phyloP scores from a whole-genome alignment of 2,797 vertebrate genomes.

The Notoglanidium macrostoma region DNA sequence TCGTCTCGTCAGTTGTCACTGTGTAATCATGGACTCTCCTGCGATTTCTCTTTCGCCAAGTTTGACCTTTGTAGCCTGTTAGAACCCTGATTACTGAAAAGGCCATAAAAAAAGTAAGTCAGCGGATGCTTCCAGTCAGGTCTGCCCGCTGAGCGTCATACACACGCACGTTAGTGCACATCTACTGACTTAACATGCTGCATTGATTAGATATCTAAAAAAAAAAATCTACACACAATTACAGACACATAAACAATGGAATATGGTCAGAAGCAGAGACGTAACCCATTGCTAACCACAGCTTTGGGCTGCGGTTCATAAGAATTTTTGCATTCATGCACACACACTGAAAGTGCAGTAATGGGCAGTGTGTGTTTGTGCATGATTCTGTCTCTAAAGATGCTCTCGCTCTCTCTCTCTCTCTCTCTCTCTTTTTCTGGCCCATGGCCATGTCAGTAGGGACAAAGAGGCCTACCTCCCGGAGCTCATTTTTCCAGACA shows the following conservation, averaged over 20 bases:
- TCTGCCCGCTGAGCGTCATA: background rate
- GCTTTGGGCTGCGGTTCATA: constrained; percentile 34
- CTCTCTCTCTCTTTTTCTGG: constrained; percentile 30
- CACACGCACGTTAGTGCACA: background rate
- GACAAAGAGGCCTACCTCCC: constrained; percentile 55
- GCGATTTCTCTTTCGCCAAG: background rate
- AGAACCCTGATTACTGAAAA: background rate
- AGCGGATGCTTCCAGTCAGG: background rate
- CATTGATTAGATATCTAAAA: constrained; percentile 26
- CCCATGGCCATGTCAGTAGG: constrained; percentile 60
- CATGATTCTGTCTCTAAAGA: constrained; percentile 55
- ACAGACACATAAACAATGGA: constrained; percentile 35
- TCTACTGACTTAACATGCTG: constrained; percentile 30
- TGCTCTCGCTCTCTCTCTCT: constrained; percentile 7
- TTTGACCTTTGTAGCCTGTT: constrained; percentile 20
- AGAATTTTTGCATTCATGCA: constrained; percentile 13
- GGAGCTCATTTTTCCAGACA: constrained; percentile 57
- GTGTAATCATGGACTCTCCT: background rate
- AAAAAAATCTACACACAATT: constrained; percentile 28
- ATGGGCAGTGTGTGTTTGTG: constrained; percentile 50
- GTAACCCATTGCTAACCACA: constrained; percentile 37
- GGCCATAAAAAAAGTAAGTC: background rate
- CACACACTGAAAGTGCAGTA: constrained; percentile 60
- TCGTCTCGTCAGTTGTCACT: background rate
- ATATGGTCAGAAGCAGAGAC: constrained; percentile 35